phyloP scores from a whole-genome alignment of 1,140 invertebrate genomes.

The Bombus pyrosoma region DNA sequence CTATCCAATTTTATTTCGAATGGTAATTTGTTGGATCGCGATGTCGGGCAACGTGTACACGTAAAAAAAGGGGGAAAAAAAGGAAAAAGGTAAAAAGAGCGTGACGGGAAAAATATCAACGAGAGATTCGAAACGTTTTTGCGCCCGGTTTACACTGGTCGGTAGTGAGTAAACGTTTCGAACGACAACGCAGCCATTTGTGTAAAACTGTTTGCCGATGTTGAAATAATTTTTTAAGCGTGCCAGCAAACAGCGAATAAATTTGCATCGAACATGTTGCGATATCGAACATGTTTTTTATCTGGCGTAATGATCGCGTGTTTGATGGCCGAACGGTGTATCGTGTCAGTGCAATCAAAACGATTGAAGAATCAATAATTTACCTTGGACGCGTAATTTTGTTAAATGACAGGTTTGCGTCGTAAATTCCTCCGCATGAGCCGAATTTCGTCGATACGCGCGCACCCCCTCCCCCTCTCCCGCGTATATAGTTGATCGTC shows the following conservation, averaged over 20 bases:
- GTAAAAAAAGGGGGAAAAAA: background rate
- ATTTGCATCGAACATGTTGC: conserved; percentile 38
- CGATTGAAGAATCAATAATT: conserved; percentile 44
- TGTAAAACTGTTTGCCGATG: conserved; percentile 31
- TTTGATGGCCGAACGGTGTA: conserved; percentile 19
- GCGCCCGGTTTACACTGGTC: conserved; percentile 2
- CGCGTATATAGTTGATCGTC: background rate
- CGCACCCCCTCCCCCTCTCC: background rate
- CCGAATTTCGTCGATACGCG: background rate
- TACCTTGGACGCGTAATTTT: conserved; percentile 29
- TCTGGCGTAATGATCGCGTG: conserved; percentile 41
- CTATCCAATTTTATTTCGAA: background rate
- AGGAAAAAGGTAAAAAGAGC: background rate
- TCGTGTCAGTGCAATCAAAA: conserved; percentile 32
- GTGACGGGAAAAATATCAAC: background rate
- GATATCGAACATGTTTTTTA: conserved; percentile 37
- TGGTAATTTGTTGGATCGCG: background rate
- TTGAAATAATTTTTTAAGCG: conserved; percentile 46
- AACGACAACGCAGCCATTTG: background rate
- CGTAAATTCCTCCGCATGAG: background rate
- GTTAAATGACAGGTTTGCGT: conserved; percentile 20
- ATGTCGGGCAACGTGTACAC: background rate
- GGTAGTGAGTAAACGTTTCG: conserved; percentile 18
- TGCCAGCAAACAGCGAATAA: conserved; percentile 25
- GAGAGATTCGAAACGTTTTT: background rate